Evolutionary conservation across 1,140 invertebrate species (phyloP), one percentile per base, ranked within the genome.

Genomic region (Ganaspis sp.): DNA sequence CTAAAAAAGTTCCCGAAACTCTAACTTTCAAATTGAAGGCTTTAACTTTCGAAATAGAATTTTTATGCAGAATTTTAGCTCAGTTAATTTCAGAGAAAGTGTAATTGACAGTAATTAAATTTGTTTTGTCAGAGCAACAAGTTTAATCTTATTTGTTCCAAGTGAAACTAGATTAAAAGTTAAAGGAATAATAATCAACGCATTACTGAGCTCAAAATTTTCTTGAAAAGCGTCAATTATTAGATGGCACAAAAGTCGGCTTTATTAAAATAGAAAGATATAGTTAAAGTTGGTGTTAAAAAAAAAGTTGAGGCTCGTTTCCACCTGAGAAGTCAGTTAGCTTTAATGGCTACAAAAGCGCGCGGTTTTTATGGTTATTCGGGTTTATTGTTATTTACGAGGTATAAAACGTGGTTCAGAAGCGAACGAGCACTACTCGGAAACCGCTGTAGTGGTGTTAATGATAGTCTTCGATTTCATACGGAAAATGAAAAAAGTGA

Each of bases 291-390:
- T 34, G 6, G 29, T 3, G 6, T 34, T 3, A 34, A 34, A 34
- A 34, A 34, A 34, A 34, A 34, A 34, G 6, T 6, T 6, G 5
- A 26, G 9, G 11, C 1, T 29, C 21, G 8, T 26, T 58, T 58
- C 54, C 21, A 58, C 54, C 9, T 26, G 11, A 58, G 23, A 64
- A 64, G 9, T 11, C 23, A 34, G 58, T 64, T 5, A 64, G 1
- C 12, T 64, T 64, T 29, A 29, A 64, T 64, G 23, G 9, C 11
- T 0, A n/a, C n/a, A 9, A 17, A 34, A 64, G 0, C 3, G 23
- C 11, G 9, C 29, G 11, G 9, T 64, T 64, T n/a, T 64, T 64
- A 64, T 64, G 58, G 58, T 64, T 64, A 64, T 64, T 29, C 29
- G 12, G 26, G 23, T 64, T 49, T 49, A 49, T 49, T 49, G 45